These are phyloP conservation scores for Caiman crocodilus DNA, from an alignment of 2,797 vertebrate genomes.

Conservation along the genomic window DNA sequence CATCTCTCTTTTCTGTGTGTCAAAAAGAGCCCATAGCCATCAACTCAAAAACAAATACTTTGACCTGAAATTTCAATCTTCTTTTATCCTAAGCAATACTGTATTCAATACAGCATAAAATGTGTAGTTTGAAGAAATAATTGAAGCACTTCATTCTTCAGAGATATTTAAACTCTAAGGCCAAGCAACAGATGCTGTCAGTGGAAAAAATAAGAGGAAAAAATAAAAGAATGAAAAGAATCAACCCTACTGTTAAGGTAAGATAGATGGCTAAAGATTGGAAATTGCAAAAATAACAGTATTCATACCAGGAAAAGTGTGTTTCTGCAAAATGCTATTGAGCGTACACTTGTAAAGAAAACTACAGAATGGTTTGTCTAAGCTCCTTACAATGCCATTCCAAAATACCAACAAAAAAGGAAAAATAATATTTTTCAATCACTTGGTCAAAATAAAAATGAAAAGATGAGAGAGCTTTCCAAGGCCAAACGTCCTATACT, in stretches of 20 bases:
- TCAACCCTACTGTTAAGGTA: not conserved
- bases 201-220: not conserved
- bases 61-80: no score
- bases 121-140: not conserved
- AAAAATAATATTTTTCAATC: not conserved
- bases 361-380: no score
- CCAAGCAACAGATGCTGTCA: not conserved
- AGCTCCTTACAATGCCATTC: no score
- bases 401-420: not conserved
- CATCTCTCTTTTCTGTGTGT: no score
- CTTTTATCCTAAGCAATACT: not conserved
- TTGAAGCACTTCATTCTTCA: not conserved
- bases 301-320: not conserved
- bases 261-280: not conserved
- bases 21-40: no score
- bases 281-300: not conserved
- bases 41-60: no score
- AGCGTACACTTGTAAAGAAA: no score
- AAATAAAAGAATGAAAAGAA: not conserved
- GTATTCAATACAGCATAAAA: not conserved
- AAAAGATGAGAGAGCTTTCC: not conserved
- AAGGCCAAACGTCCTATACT: accelerated
- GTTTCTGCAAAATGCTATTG: not conserved
- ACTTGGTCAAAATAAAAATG: not conserved
- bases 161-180: not conserved